These are phyloP conservation scores for Podilymbus podiceps DNA, from an alignment of 2,113 vertebrate species.

Conservation along the genomic window DNA sequence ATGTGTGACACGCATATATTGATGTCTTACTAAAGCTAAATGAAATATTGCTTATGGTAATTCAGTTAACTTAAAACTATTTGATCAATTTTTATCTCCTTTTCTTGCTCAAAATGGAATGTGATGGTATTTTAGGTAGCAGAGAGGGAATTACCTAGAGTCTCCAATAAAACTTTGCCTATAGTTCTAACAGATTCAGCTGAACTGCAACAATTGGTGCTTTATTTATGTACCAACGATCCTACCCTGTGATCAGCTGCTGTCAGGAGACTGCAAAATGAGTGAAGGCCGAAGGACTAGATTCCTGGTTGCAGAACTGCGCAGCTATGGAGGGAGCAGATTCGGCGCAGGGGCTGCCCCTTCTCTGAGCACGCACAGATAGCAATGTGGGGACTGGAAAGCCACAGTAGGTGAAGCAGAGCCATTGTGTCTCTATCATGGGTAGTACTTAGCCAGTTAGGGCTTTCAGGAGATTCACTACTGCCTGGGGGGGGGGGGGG, in stretches of 20 bases:
- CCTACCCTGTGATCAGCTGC: not conserved
- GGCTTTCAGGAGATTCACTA: slow-evolving; percentile 9
- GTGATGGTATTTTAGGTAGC: not conserved
- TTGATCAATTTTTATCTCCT: not conserved
- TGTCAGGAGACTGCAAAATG: not conserved
- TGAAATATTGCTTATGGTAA: not conserved
- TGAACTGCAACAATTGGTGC: not conserved
- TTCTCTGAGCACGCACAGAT: fast-evolving
- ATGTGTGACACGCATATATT: not conserved
- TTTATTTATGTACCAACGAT: not conserved
- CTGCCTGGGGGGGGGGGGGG: not conserved
- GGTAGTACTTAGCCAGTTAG: not conserved
- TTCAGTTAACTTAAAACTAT: not conserved
- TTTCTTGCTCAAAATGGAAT: not conserved
- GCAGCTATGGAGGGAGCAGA: not conserved
- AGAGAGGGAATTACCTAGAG: not conserved
- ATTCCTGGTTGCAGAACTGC: not conserved
- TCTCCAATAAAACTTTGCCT: not conserved
- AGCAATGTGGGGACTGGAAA: not conserved
- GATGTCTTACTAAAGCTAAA: not conserved
- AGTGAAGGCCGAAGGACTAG: not conserved
- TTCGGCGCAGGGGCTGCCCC: not conserved
- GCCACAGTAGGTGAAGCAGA: not conserved
- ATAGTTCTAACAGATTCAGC: not conserved
- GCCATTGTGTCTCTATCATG: not conserved